Evolutionary conservation across 2,797 vertebrate genomes (phyloP).

Genomic region (Octomys mimax): DNA sequence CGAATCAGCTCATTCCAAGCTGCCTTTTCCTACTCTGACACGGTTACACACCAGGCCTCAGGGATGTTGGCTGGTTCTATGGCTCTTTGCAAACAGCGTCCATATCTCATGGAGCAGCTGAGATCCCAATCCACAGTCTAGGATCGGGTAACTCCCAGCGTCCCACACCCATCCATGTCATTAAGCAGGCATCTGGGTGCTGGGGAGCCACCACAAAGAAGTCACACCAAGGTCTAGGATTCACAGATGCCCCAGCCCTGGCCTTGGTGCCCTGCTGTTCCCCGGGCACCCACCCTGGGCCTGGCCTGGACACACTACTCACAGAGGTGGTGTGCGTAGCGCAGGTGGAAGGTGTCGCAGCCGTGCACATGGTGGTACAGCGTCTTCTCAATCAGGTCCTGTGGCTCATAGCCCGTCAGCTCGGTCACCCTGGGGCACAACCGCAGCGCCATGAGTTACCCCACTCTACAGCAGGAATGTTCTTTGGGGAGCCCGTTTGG

Average conservation of each 20-base stretch:
- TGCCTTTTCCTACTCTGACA: background rate
- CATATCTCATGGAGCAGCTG: background rate
- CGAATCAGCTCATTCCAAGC: no score
- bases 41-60: background rate
- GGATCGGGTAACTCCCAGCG: background rate
- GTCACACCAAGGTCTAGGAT: accelerated
- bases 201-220: accelerated
- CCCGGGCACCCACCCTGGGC: accelerated
- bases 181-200: accelerated
- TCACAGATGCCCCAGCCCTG: accelerated
- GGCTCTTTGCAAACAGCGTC: accelerated
- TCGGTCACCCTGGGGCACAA: constrained; percentile 93
- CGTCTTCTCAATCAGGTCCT: constrained; percentile 98
- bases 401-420: constrained; percentile 96
- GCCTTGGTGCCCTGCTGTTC: background rate
- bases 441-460: constrained; percentile 58
- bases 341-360: constrained; percentile 95
- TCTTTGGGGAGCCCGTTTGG: constrained; percentile 51
- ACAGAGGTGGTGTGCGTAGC: constrained; percentile 96
- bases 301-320: constrained; percentile 83
- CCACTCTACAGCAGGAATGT: constrained; percentile 1
- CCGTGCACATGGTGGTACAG: constrained; percentile 96
- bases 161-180: background rate
- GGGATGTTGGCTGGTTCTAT: accelerated
- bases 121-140: background rate